Evolutionary conservation across 2,113 vertebrate species (phyloP), one percentile per base, ranked within the genome.

Genomic region (Aptenodytes forsteri): DNA sequence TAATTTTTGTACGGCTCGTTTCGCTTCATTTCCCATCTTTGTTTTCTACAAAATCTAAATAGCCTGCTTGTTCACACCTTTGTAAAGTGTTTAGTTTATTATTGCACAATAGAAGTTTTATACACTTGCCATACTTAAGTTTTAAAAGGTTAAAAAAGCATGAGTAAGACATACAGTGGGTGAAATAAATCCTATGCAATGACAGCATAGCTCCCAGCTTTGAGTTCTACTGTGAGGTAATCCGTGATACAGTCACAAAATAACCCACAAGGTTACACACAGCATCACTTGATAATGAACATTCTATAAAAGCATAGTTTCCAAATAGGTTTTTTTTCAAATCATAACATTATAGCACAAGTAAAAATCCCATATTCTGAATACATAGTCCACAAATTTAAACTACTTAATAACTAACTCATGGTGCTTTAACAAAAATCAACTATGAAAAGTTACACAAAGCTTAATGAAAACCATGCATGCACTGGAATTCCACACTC

Each of bases 401-500:
- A 93, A 79, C 56, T 93, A 40, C 59, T 84, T 95, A 87, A 94
- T 92, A 96, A 91, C 8, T 71, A 91, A 96, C 89, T 96, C 56
- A 93, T 64, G 77, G 72, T 67, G 32, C 91, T 82, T 79, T 89
- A 73, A 84, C 55, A 79, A 89, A 96, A 76, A 73, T 64, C 56
- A 56, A 21, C 83, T 85, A 38, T 34, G 82, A 91, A 56, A 52
- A 82, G 61, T 91, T 89, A 83, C 65, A 85, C 42, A 82, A 59
- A 94, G 47, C 61, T 87, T 96, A 95, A 96, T 89, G 91, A 79
- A 85, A 96, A 65, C 77, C 93, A 76, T 27, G n/a, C 83, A 47
- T 1, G 5, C 59, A 9, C 69, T 84, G 84, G 47, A 93, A 85
- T 93, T 61, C 73, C 61, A 52, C 52, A 19, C 13, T 10, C 56